Conservation (phyloP, 1,140 invertebrate genomes). For the Palaemon carinicauda region DNA sequence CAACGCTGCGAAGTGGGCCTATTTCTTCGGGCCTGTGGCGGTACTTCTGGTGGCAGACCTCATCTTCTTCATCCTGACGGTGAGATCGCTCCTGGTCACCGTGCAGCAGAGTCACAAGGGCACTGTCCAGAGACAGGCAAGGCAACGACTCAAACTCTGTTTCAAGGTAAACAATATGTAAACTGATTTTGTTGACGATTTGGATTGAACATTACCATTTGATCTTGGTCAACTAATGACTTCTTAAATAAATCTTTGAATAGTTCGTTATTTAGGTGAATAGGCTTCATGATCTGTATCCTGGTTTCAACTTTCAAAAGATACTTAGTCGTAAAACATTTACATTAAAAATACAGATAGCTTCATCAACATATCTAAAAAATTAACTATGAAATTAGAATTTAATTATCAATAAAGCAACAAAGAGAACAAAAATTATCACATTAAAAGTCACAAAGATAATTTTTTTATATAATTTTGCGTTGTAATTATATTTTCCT, state of each 20-base stretch:
- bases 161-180: conserved; percentile 43
- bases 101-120: conserved; percentile 59
- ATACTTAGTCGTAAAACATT: background rate
- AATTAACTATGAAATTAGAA: background rate
- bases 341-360: too few species aligned
- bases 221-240: too few species aligned
- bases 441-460: too few species aligned
- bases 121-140: conserved; percentile 51
- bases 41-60: conserved; percentile 57
- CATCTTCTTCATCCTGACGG: conserved; percentile 58
- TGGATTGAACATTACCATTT: background rate
- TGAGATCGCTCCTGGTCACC: conserved; percentile 55
- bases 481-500: background rate
- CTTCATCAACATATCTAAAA: too few species aligned
- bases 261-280: too few species aligned
- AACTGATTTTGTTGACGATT: background rate
- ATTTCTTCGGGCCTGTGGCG: conserved; percentile 58
- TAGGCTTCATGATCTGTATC: background rate
- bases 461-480: background rate
- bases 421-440: background rate
- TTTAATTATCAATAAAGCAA: background rate
- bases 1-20: conserved; percentile 58
- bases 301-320: background rate
- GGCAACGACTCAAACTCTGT: conserved; percentile 55
- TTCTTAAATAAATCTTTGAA: background rate